Evolutionary conservation across 2,797 vertebrate species (phyloP), one percentile per base, ranked within the genome.

Genomic region (Gila robusta): DNA sequence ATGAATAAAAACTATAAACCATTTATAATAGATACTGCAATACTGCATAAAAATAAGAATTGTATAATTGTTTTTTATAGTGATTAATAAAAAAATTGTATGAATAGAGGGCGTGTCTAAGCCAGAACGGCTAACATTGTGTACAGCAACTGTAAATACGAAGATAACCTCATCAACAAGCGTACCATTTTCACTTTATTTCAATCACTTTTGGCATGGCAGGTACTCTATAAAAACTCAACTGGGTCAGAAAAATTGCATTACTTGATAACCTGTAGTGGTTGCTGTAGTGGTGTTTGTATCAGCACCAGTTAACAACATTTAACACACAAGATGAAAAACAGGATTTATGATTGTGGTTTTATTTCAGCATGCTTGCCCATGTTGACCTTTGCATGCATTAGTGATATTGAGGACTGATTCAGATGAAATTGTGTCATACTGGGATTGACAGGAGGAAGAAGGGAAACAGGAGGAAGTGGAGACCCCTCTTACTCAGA

Each of bases 401-500:
- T 90, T 84, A 83, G 72, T 76, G 14, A 37, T 35, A 59, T 86
- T 83, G 49, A 78, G 32, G 84, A 54, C 35, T 41, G 79, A 88
- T 81, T 77, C 47, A 83, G 8, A 87, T 80, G 79, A 79, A 66
- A 71, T 82, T 35, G 23, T 80, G 56, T 86, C 35, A 6, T 69
- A 23, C 62, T 83, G 86, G 73, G 79, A 76, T 62, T 67, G 79
- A 82, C 49, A 67, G 62, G 19, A 67, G 67, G 72, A 37, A 72
- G 37, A 64, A 44, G 52, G 54, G 70, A 64, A 89, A 84, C 82
- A n/a, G 11, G 77, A 83, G 64, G 76, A 82, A 85, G 86, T 77
- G 83, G 87, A 89, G 79, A 87, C 37, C 82, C 74, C 81, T 64
- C 26, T 86, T 74, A 52, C 88, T 89, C 86, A 79, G 56, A 54